Evolutionary conservation across 2,888 invertebrate genomes (phyloP), one percentile per base, ranked within the genome.

Genomic region (Teinopalpus imperialis): DNA sequence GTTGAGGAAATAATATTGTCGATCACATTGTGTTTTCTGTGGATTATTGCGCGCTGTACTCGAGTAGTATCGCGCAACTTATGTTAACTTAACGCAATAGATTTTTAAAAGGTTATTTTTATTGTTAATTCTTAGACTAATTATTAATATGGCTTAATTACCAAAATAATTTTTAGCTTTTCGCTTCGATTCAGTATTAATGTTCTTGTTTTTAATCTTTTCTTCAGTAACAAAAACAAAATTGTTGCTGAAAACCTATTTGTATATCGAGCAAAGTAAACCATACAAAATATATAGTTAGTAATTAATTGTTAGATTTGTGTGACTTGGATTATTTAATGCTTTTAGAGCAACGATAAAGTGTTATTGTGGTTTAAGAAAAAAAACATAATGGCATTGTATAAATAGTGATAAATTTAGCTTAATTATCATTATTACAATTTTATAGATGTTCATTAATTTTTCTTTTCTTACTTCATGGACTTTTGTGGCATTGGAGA

Each of bases 281-380:
- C 66, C 74, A 81, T 82, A 83, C 81, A 86, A 87, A 77, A 70
- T 82, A 85, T 79, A 75, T 86, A 87, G 85, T 74, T 85, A 83
- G 86, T 87, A 82, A 85, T 81, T 87, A 86, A 88, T 88, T 86
- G 87, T 88, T 88, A 88, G 88, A 88, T 82, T 85, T 86, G 88
- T 88, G 87, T 88, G 88, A 86, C 81, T 86, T 83, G 78, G 57
- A 88, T 86, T 80, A 87, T 87, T 88, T 80, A 81, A 85, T 77
- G 88, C 88, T 88, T 87, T 73, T 88, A 88, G 88, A 82, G 85
- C 88, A 77, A 69, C 71, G 73, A 74, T 83, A 85, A 80, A 79
- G 87, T 88, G 87, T 88, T 88, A 77, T 87, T 87, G 88, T 88
- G 86, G 82, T 85, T 81, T 82, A 87, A 81, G 83, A 70, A 73